Evolutionary conservation across 2,113 vertebrate genomes (phyloP).

Genomic region (Garra rufa): DNA sequence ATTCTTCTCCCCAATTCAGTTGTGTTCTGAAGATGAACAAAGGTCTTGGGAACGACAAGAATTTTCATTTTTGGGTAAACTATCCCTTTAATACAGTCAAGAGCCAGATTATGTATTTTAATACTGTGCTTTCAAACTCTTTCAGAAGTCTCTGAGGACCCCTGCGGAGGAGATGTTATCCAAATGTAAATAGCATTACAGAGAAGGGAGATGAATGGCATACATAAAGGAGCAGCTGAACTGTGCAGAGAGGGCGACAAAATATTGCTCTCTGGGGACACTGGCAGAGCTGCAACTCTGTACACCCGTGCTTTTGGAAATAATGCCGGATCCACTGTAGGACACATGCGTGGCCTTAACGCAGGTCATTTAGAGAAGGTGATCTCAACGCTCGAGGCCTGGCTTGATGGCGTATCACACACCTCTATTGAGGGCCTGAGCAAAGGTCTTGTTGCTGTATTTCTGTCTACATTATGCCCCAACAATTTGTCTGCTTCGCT

Average conservation of each 20-base stretch:
- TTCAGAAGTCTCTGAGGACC: conserved; percentile 2
- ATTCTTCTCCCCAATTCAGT: too few species aligned
- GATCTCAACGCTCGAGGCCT: conserved; percentile 78
- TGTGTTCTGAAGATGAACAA: too few species aligned
- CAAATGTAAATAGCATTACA: conserved; percentile 41
- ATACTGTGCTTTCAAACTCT: background rate
- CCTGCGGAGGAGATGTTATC: conserved; percentile 7
- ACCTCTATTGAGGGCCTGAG: conserved; percentile 72
- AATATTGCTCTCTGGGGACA: conserved; percentile 72
- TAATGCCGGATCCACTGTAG: conserved; percentile 72
- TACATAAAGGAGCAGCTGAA: conserved; percentile 64
- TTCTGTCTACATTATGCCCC: conserved; percentile 84
- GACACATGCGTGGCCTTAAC: conserved; percentile 73
- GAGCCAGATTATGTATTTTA: background rate
- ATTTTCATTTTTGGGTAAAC: too few species aligned
- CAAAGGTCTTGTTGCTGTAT: conserved; percentile 79
- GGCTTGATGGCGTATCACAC: conserved; percentile 75
- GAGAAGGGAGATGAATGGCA: conserved; percentile 64
- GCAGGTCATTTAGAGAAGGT: conserved; percentile 59
- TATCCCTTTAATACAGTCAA: background rate
- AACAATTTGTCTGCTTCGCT: conserved; percentile 78
- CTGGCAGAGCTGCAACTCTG: conserved; percentile 75
- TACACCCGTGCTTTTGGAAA: conserved; percentile 86
- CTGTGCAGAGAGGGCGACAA: conserved; percentile 83
- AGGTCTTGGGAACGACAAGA: too few species aligned